Evolutionary conservation across 2,888 invertebrate genomes (phyloP), one percentile per base, ranked within the genome.

Genomic region (Platycheirus albimanus): DNA sequence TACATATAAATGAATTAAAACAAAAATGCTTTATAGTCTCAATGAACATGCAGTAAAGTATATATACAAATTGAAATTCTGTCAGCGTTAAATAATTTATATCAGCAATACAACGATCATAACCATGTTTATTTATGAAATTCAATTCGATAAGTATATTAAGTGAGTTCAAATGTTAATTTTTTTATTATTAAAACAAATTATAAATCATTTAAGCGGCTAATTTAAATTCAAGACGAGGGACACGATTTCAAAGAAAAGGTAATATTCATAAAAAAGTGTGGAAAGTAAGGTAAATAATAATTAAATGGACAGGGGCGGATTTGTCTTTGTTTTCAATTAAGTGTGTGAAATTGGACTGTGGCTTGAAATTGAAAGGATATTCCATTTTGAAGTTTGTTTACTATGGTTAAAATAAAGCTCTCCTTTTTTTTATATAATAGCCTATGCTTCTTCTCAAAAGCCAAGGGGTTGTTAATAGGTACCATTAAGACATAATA

Each of bases 81-180:
- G 61, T 76, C 70, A 47, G 45, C 76, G 80, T 30, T n/a, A n/a
- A 70, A 17, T 61, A 69, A 71, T 81, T 71, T 45, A 81, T 76
- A 81, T 67, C 75, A 70, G 41, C 64, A 56, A 54, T 74, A 74
- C 74, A 64, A 20, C 52, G 66, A 71, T 76, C 80, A 71, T 81
- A 81, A 81, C 66, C 76, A 76, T 81, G 80, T 81, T 76, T 76
- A 81, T 81, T 81, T 83, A 83, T 83, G 81, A 83, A 77, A 76
- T 72, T 63, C 76, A 81, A 76, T 71, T 71, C 63, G 43, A 67
- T 77, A 61, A n/a, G n/a, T n/a, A n/a, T 77, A 81, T 71, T 77
- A 72, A 83, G 81, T 72, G 77, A 83, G 81, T 77, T 77, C 81
- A 83, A 72, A 83, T 83, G 81, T 77, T 83, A 83, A 81, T 83